Evolutionary conservation across 2,888 invertebrate genomes (phyloP).

Genomic region (Mesopsocus fuscifrons): DNA sequence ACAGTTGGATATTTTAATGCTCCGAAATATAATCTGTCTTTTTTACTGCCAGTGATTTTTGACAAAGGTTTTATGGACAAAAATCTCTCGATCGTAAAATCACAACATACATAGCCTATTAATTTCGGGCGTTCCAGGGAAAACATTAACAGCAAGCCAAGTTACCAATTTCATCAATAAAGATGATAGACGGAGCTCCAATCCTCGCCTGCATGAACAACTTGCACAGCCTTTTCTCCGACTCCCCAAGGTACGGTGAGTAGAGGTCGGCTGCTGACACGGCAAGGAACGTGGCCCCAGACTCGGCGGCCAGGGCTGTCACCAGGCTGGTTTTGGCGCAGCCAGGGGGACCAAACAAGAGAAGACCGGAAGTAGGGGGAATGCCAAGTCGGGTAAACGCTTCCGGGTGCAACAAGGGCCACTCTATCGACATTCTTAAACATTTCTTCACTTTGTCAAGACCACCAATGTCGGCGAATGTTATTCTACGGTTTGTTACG

Average conservation of each 20-base stretch:
- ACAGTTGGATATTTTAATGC: too few relatives aligned
- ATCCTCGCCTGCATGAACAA: constrained; percentile 38
- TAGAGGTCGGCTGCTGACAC: constrained; percentile 40
- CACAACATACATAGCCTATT: too few relatives aligned
- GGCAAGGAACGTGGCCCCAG: constrained; percentile 33
- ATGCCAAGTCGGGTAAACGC: constrained; percentile 34
- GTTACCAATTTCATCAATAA: constrained; percentile 41
- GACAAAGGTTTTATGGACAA: too few relatives aligned
- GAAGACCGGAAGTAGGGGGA: constrained; percentile 32
- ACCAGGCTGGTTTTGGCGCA: constrained; percentile 44
- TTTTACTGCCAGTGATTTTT: too few relatives aligned
- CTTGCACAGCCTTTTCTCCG: constrained; percentile 35
- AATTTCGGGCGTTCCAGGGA: too few relatives aligned
- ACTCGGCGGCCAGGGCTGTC: constrained; percentile 33
- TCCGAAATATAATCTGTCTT: too few relatives aligned
- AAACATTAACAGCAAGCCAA: too few relatives aligned
- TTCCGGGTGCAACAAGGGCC: constrained; percentile 33
- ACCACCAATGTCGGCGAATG: constrained; percentile 33
- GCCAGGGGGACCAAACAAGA: constrained; percentile 43
- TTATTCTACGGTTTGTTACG: constrained; percentile 23
- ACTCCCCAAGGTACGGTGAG: constrained; percentile 43
- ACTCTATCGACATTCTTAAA: constrained; percentile 32
- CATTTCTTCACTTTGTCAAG: constrained; percentile 30
- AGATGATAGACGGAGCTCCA: constrained; percentile 37
- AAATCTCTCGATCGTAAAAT: too few relatives aligned